Evolutionary conservation across 2,888 invertebrate genomes (phyloP).

Genomic region (Siphlonurus alternatus): DNA sequence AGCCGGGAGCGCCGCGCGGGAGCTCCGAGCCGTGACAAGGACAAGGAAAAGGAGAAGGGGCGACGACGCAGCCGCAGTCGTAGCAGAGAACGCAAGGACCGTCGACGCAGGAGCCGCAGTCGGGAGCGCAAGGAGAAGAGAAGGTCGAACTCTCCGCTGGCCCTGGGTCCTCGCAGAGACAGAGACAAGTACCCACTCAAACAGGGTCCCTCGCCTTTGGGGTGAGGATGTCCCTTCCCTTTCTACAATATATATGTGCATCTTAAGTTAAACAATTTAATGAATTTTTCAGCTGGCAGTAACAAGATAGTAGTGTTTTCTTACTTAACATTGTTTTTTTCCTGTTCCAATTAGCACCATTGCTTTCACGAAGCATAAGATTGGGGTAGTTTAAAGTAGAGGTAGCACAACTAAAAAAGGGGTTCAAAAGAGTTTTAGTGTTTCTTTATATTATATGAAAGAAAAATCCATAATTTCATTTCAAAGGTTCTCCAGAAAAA

Average conservation of each 20-base stretch:
- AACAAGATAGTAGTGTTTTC: too few species aligned
- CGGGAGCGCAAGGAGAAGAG: conserved; percentile 11
- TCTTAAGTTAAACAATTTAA: too few species aligned
- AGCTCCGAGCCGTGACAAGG: conserved; percentile 15
- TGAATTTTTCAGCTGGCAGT: too few species aligned
- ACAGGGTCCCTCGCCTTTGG: conserved; percentile 27
- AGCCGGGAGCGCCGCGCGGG: conserved; percentile 28
- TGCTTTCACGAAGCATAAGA: too few species aligned
- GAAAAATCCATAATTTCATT: too few species aligned
- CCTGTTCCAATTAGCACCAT: too few species aligned
- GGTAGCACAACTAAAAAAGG: too few species aligned
- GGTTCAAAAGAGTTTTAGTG: too few species aligned
- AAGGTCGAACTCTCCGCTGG: conserved; percentile 19
- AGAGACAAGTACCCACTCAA: conserved; percentile 26
- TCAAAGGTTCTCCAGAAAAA: too few species aligned
- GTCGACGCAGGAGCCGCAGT: conserved; percentile 16
- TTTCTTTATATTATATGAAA: too few species aligned
- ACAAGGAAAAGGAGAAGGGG: conserved; percentile 13
- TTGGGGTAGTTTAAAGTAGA: too few species aligned
- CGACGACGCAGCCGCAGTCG: conserved; percentile 21
- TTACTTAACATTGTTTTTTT: too few species aligned
- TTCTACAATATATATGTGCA: conserved; percentile 25
- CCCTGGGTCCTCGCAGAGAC: conserved; percentile 23
- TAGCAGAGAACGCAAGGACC: conserved; percentile 19
- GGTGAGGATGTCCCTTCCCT: conserved; percentile 14